Evolutionary conservation across 2,113 vertebrate genomes (phyloP).

Genomic region (Microtus ochrogaster): DNA sequence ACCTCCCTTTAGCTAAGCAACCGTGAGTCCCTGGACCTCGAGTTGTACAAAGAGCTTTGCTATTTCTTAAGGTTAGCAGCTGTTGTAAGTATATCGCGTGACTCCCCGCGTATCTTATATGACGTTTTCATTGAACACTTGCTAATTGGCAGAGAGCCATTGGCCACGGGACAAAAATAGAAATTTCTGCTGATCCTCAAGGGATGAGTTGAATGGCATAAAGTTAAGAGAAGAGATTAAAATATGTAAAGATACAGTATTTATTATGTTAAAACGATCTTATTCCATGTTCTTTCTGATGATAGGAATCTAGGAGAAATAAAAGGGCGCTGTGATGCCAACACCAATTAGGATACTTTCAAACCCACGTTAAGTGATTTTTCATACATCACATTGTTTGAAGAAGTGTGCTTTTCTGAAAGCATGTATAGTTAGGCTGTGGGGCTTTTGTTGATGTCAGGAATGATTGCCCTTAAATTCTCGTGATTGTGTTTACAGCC

Average conservation of each 20-base stretch:
- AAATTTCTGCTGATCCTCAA: conserved; percentile 36
- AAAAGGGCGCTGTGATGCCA: neutral
- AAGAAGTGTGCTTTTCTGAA: conserved; percentile 26
- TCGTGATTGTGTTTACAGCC: fast-evolving
- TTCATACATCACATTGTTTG: conserved; percentile 30
- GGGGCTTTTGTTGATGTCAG: fast-evolving
- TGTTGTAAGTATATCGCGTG: neutral
- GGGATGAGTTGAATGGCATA: conserved; percentile 68
- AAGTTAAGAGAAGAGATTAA: conserved; percentile 54
- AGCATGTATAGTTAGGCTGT: conserved; percentile 13
- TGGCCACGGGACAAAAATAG: conserved; percentile 56
- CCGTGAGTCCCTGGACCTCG: conserved; percentile 24
- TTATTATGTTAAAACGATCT: neutral
- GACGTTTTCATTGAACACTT: conserved; percentile 51
- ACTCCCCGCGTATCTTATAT: neutral
- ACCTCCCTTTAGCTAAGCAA: conserved; percentile 23
- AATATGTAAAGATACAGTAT: neutral
- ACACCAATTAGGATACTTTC: conserved; percentile 12
- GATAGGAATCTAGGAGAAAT: conserved; percentile 15
- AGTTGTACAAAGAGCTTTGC: conserved; percentile 53
- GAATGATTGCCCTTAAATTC: neutral
- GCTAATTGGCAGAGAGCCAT: conserved; percentile 66
- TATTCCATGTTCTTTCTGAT: conserved; percentile 62
- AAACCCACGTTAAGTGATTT: neutral
- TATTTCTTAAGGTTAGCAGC: conserved; percentile 52